A percentile compares a stretch with the other conserved stretches of the same genome.
Conservation (phyloP, 2,113 vertebrate species). For the Melanocharis versteri region DNA sequence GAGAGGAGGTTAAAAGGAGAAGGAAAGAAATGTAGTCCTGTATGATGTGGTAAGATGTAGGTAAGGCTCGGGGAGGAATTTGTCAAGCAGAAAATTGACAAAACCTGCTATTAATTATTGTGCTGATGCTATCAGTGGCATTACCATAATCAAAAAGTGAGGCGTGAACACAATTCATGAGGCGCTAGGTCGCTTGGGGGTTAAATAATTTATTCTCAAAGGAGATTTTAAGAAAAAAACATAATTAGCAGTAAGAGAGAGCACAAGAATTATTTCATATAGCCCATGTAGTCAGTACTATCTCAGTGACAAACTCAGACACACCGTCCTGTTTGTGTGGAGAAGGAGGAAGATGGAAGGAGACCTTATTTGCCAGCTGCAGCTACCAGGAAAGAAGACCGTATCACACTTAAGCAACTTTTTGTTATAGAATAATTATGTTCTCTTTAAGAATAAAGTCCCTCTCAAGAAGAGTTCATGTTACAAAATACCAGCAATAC, state of each 20-base stretch:
- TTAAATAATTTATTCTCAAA: conserved; percentile 52
- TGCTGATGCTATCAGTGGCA: conserved; percentile 57
- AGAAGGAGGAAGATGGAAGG: background rate
- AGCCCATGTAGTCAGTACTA: background rate
- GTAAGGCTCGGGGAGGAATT: conserved; percentile 54
- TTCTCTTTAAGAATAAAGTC: background rate
- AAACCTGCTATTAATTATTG: conserved; percentile 72
- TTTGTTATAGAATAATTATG: background rate
- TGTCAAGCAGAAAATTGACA: conserved; percentile 72
- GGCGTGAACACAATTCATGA: conserved; percentile 32
- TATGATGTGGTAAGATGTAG: conserved; percentile 54
- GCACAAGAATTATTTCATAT: background rate
- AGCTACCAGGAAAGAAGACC: background rate
- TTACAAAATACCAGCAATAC: background rate
- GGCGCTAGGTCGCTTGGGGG: background rate
- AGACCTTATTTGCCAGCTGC: background rate
- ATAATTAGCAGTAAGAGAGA: conserved; percentile 8
- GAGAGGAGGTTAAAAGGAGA: conserved; percentile 35
- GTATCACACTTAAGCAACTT: background rate
- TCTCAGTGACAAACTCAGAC: background rate
- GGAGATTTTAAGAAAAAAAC: conserved; percentile 33
- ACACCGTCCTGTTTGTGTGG: background rate
- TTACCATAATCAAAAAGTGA: conserved; percentile 69
- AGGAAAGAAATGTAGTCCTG: conserved; percentile 30
- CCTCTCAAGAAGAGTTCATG: background rate